phyloP scores from a whole-genome alignment of 2,888 invertebrate species.

The Spialia ferax region DNA sequence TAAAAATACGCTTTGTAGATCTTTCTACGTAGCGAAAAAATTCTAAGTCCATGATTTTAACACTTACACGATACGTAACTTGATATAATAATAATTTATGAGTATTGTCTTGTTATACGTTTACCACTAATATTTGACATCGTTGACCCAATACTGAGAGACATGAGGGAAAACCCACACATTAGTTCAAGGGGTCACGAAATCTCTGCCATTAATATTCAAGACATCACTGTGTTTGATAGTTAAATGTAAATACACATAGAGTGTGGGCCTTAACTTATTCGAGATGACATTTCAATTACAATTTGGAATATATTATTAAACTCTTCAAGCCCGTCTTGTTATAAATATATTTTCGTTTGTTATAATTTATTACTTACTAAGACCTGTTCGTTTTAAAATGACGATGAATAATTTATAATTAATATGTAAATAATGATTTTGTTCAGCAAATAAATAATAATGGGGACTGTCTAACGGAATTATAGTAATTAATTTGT shows the following conservation, averaged over 20 bases:
- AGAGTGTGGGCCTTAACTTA: constrained; percentile 10
- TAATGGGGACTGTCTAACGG: neutral
- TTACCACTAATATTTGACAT: constrained; percentile 12
- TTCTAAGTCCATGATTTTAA: too few relatives aligned
- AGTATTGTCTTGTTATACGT: neutral
- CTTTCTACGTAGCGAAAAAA: too few relatives aligned
- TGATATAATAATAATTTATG: neutral
- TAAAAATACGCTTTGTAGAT: too few relatives aligned
- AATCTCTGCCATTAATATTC: constrained; percentile 34
- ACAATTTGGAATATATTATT: constrained; percentile 13
- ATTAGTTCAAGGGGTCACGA: constrained; percentile 28
- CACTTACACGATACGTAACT: too few relatives aligned
- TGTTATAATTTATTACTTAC: neutral
- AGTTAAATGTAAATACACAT: constrained; percentile 28
- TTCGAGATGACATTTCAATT: constrained; percentile 24
- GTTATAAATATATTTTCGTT: constrained; percentile 7
- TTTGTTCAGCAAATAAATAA: neutral
- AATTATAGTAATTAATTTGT: neutral
- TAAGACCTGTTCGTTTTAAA: neutral
- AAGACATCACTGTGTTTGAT: constrained; percentile 35
- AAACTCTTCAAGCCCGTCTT: neutral
- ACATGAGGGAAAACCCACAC: constrained; percentile 14
- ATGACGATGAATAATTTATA: constrained; percentile 5
- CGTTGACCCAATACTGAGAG: constrained; percentile 6
- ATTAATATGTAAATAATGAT: constrained; percentile 17